These are phyloP conservation scores for Meriones psammophilus DNA, from an alignment of 2,797 vertebrate species.

Conservation along the genomic window DNA sequence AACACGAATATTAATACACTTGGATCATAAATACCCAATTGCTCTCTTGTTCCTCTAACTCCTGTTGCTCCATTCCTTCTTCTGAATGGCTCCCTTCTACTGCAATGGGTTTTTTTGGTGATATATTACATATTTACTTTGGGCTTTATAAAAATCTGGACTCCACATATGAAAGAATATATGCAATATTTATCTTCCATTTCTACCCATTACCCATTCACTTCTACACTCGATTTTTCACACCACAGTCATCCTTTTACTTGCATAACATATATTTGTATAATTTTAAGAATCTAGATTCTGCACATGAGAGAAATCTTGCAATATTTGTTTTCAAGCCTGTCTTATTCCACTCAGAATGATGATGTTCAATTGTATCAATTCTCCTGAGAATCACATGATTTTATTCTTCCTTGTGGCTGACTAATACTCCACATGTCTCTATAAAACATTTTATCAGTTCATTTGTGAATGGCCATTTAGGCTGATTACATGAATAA, in stretches of 20 bases:
- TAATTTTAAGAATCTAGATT: neutral
- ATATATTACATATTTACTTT: neutral
- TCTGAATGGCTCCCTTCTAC: neutral
- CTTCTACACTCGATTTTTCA: neutral
- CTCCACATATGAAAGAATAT: neutral
- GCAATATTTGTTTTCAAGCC: neutral
- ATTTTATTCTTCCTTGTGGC: neutral
- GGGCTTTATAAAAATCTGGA: neutral
- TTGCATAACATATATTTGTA: neutral
- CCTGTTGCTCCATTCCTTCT: neutral
- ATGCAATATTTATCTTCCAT: neutral
- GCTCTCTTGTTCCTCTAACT: neutral
- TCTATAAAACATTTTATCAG: no score
- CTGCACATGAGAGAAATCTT: neutral
- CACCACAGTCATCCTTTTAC: neutral
- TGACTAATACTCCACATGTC: neutral
- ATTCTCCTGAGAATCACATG: neutral
- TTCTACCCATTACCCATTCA: neutral
- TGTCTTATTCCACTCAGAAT: neutral
- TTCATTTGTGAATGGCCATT: neutral
- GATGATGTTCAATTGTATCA: neutral
- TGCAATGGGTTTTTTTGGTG: neutral
- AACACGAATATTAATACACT: no score
- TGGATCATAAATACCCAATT: neutral
- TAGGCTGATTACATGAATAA: no score